Evolutionary conservation across 1,140 invertebrate genomes (phyloP), one percentile per base, ranked within the genome.

Genomic region (Drosophila trapezifrons): DNA sequence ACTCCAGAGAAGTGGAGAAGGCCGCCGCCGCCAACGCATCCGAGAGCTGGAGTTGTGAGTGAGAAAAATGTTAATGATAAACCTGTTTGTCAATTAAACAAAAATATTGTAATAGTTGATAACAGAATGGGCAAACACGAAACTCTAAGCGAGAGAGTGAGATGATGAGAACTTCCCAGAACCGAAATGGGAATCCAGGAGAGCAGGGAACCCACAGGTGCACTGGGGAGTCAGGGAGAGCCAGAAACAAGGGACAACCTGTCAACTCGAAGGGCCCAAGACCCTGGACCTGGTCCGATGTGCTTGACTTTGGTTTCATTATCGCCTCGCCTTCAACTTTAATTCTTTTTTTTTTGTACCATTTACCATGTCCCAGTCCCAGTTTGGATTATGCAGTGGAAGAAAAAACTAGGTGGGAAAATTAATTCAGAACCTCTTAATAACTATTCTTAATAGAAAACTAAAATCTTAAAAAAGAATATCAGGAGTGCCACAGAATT

Each of bases 101-200:
- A 77, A 89, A 84, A 87, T 87, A 87, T 89, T 87, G 84, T 87
- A 87, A 87, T 89, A 87, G 84, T 84, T 87, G 84, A 87, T 87
- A 87, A 87, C 84, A 80, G 65, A 78, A 84, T 84, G 69, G 51
- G 80, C 85, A 87, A 87, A 87, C 84, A 87, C 57, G 51, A 63
- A 51, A 27, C 20, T 40, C 49, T 22, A 20, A 29, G 45, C 15
- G 63, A 60, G 74, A 60, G 74, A 54, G 59, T 25, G 40, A 77
- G 81, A 66, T 66, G 73, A 75, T 84, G 84, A 78, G 84, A 89
- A 89, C 84, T 87, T 87, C 84, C 71, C 83, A 82, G 80, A 84
- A 83, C 67, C 77, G 17, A 67, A 62, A 47, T 46, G 62, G 15
- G 37, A 46, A 38, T 52, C 18, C 9, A 29, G 52, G 72, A 37